Conservation (phyloP, 2,797 vertebrate species). For the Buphagus erythrorhynchus region DNA sequence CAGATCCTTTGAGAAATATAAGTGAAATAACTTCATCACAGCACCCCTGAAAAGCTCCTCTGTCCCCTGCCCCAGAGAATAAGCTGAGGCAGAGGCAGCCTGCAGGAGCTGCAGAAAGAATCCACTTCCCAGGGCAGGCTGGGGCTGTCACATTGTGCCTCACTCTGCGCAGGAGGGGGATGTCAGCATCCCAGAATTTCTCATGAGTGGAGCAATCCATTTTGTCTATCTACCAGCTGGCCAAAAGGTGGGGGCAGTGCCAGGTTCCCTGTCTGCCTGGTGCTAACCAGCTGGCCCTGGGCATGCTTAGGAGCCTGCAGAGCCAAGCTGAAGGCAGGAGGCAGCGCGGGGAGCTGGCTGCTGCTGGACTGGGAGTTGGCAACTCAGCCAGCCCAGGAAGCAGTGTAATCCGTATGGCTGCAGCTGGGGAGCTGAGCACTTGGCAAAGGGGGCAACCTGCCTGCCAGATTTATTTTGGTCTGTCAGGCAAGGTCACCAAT, state of each 20-base stretch:
- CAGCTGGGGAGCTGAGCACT: constrained; percentile 47
- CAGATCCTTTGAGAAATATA: neutral
- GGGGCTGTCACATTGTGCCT: neutral
- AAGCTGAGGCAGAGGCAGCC: neutral
- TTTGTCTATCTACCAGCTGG: constrained; percentile 47
- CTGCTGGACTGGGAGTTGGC: neutral
- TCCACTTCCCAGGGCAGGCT: accelerated
- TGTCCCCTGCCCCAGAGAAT: accelerated
- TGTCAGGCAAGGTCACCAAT: constrained; percentile 62
- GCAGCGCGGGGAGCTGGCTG: neutral
- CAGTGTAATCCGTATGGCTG: neutral
- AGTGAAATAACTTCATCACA: neutral
- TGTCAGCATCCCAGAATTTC: neutral
- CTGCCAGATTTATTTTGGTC: constrained; percentile 58
- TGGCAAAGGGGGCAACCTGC: neutral
- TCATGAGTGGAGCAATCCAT: constrained; percentile 64
- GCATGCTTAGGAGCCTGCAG: neutral
- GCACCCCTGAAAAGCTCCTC: neutral
- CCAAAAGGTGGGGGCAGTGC: neutral
- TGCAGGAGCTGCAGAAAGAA: accelerated
- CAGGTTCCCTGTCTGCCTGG: constrained; percentile 53
- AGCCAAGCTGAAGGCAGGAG: constrained; percentile 52
- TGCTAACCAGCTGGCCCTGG: constrained; percentile 65
- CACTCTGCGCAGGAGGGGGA: neutral
- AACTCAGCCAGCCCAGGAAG: neutral